Base-by-base conservation (phyloP, 2,797 vertebrate species). In the Gadopsis bispinosus region DNA sequence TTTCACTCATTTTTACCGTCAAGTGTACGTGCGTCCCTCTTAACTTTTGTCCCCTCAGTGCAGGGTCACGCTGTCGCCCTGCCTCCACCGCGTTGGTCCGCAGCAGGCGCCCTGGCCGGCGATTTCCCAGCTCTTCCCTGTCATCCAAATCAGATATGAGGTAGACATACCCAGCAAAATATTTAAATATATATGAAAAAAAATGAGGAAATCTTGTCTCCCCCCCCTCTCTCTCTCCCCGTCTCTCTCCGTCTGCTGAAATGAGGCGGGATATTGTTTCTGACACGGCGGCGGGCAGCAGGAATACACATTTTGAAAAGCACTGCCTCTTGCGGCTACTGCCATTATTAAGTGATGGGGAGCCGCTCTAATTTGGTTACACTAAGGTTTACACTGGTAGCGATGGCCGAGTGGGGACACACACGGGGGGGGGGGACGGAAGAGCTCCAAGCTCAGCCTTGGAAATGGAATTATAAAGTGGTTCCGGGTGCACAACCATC, bases 341-440 rank as follows among this genome's bases (percentile, higher is more conserved):
- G 75, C 86, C 84, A 88, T 95, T 90, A 94, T 95, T 95, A 94
- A 95, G 95, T 94, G 93, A 96, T 92, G 94, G 85, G 91, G 94
- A 78, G 90, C 90, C 90, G 50, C 84, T 93, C 83, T 96, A 92
- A 95, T 96, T 95, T 93, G 91, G 85, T 93, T 94, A 89, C 90
- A 90, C 92, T 92, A 91, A 95, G 95, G 94, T 96, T 97, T 96
- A 94, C 92, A 90, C 90, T 93, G 86, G 83, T 84, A 88, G 88
- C 31, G 77, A 80, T 43, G 78, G 71, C 45, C 54, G 72, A 72
- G 83, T 31, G 58, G 77, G 87, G 37, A 76, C 41, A 48, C 56
- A 11, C 43, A 2, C 14, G 53, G 77, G 47, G 51, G 80, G 39
- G 66, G 68, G 85, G 14, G 31, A 64, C 64, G 35, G 67, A 7